Evolutionary conservation across 2,888 invertebrate genomes (phyloP).

Genomic region (Cryptops parisi): DNA sequence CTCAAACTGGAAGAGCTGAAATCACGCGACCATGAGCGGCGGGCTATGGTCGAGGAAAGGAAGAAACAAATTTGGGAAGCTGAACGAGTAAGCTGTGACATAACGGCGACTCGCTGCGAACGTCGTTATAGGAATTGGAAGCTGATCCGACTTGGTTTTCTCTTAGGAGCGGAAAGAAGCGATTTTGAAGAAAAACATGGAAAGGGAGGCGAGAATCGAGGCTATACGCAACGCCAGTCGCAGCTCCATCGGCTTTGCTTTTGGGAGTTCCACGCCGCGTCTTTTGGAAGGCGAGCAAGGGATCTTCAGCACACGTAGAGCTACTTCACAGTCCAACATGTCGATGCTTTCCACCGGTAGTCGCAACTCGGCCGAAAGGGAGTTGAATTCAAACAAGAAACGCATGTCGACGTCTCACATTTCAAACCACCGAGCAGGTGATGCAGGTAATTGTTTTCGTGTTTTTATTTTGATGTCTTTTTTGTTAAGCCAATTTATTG

Average conservation of each 20-base stretch:
- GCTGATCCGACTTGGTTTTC: too few species aligned
- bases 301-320: slow-evolving; percentile 5
- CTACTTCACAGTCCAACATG: slow-evolving; percentile 15
- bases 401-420: neutral
- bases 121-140: too few species aligned
- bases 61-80: slow-evolving; percentile 80
- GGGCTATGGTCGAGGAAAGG: slow-evolving; percentile 62
- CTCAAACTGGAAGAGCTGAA: slow-evolving; percentile 68
- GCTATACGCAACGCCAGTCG: slow-evolving; percentile 62
- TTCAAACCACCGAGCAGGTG: slow-evolving; percentile 8
- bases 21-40: slow-evolving; percentile 42
- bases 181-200: slow-evolving; percentile 63
- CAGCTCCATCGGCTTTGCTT: slow-evolving; percentile 63
- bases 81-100: slow-evolving; percentile 35
- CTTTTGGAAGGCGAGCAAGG: slow-evolving; percentile 52
- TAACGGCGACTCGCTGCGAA: too few species aligned
- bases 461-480: too few species aligned
- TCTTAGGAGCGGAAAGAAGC: slow-evolving; percentile 64
- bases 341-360: neutral
- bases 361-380: slow-evolving; percentile 9
- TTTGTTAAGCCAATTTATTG: neutral
- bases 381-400: slow-evolving; percentile 1
- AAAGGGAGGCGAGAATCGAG: slow-evolving; percentile 66
- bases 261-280: slow-evolving; percentile 80
- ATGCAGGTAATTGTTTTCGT: neutral